Conservation (phyloP, 2,113 vertebrate genomes). For the Micromys minutus region DNA sequence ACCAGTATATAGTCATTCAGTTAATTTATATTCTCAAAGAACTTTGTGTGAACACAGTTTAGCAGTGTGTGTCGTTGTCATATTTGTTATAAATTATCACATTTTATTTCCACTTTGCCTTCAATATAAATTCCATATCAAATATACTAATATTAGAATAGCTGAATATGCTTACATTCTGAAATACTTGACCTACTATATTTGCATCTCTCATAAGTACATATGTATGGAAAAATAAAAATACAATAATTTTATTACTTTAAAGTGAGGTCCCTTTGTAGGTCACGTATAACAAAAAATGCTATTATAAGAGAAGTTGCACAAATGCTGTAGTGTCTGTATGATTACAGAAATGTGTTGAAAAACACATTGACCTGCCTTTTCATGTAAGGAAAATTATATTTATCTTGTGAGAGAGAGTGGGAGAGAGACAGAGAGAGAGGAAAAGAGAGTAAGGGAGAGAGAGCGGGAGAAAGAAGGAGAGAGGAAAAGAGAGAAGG, state of each 20-base stretch:
- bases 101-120: background rate
- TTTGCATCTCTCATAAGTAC: background rate
- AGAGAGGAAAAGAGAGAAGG: no score
- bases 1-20: background rate
- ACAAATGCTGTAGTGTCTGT: background rate
- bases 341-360: background rate
- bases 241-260: background rate
- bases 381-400: background rate
- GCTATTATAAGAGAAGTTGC: background rate
- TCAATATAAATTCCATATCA: background rate
- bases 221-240: background rate
- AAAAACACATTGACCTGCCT: background rate
- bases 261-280: background rate
- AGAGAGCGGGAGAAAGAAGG: no score
- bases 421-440: no score
- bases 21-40: slow-evolving; percentile 26
- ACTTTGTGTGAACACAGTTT: slow-evolving; percentile 6
- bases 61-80: background rate
- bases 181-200: background rate
- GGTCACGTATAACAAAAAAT: background rate
- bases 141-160: background rate
- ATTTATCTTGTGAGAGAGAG: no score
- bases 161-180: background rate
- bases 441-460: no score
- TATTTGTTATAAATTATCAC: slow-evolving; percentile 31